A percentile compares a stretch with the other conserved stretches of the same genome.
Conservation (phyloP, 92 coral and sea anemone species). For the Phenganax marumi region DNA sequence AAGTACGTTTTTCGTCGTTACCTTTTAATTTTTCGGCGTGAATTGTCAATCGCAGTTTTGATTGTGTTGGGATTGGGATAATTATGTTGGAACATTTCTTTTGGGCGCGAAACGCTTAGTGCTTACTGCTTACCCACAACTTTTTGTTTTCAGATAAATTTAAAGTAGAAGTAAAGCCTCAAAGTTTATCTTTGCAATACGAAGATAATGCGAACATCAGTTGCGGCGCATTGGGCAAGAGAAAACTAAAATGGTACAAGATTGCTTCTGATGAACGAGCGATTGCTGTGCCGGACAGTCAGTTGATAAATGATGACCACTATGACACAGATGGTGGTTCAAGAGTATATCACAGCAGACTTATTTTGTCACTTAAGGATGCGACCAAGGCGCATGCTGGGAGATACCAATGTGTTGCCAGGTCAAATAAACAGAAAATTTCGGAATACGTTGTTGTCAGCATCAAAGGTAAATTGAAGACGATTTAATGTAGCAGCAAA, state of each 20-base stretch:
- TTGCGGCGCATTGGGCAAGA: constrained; percentile 38
- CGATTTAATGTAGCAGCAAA: not conserved
- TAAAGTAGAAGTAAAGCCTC: constrained; percentile 34
- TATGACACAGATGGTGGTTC: constrained; percentile 45
- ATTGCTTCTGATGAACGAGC: not conserved
- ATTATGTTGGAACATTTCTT: not conserved
- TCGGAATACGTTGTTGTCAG: constrained; percentile 27
- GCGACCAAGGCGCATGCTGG: constrained; percentile 28
- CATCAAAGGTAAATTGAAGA: constrained; percentile 29
- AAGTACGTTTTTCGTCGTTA: no score
- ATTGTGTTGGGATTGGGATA: no score
- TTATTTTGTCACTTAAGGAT: constrained; percentile 36
- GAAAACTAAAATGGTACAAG: constrained; percentile 38
- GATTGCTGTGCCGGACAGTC: not conserved
- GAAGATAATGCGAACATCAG: constrained; percentile 37
- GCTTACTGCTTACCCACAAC: not conserved
- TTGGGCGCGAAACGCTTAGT: not conserved
- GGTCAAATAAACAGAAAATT: not conserved
- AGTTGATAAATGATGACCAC: constrained; percentile 27
- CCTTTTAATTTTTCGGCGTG: no score
- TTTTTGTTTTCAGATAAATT: constrained; percentile 19
- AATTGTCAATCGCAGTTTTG: no score
- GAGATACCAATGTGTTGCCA: constrained; percentile 37
- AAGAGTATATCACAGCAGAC: constrained; percentile 39
- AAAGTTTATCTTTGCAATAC: constrained; percentile 29